Percentiles rank a stretch among this genome's conserved stretches.
Conservation (phyloP, 2,888 invertebrate genomes). For the Pollenia angustigena region DNA sequence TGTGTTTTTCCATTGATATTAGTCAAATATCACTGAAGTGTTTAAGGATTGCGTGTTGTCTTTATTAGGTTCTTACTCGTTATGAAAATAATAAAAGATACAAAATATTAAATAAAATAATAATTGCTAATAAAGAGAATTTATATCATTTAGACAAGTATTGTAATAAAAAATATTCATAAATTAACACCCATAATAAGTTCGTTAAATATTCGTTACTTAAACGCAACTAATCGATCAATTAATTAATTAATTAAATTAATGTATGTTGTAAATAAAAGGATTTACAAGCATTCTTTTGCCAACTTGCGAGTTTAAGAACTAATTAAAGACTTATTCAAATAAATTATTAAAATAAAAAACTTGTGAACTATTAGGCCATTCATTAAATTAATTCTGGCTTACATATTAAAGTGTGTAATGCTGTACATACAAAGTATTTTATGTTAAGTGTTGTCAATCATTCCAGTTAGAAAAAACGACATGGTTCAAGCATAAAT, state of each 20-base stretch:
- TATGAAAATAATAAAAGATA: slow-evolving; percentile 28
- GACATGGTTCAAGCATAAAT: too few relatives aligned
- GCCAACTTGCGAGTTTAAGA: too few relatives aligned
- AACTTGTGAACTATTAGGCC: too few relatives aligned
- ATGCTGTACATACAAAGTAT: too few relatives aligned
- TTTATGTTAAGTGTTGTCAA: too few relatives aligned
- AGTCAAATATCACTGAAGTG: slow-evolving; percentile 12
- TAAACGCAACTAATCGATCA: slow-evolving; percentile 56
- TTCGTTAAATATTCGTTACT: slow-evolving; percentile 44
- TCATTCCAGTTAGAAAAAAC: too few relatives aligned
- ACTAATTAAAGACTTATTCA: too few relatives aligned
- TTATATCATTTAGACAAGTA: slow-evolving; percentile 48
- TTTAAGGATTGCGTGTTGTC: slow-evolving; percentile 66
- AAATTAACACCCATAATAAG: slow-evolving; percentile 66
- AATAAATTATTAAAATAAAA: too few relatives aligned
- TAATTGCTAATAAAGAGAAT: slow-evolving; percentile 51
- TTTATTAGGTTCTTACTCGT: slow-evolving; percentile 45
- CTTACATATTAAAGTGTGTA: too few relatives aligned
- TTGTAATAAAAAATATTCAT: slow-evolving; percentile 22
- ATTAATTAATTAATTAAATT: slow-evolving; percentile 23
- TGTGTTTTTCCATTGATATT: background rate
- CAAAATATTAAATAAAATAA: slow-evolving; percentile 47
- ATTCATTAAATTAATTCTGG: too few relatives aligned
- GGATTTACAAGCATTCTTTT: background rate
- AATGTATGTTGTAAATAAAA: background rate